phyloP scores from a whole-genome alignment of 2,797 vertebrate species.

The Steatocranus sp. region DNA sequence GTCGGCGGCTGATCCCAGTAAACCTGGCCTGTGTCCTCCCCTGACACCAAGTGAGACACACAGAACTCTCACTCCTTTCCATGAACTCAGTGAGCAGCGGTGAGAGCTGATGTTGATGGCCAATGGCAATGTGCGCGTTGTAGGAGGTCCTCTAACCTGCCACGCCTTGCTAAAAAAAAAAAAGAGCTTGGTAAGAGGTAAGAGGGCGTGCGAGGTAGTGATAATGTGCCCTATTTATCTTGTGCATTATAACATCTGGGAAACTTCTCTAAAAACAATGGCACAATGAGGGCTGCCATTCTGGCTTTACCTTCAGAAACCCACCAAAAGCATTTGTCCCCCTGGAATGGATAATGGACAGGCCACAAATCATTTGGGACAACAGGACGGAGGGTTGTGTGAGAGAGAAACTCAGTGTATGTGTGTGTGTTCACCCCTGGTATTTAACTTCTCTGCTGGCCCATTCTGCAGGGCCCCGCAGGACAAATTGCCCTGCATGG shows the following conservation, averaged over 20 bases:
- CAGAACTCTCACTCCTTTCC: constrained; percentile 43
- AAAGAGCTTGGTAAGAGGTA: constrained; percentile 47
- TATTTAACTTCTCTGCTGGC: constrained; percentile 89
- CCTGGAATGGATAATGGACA: constrained; percentile 81
- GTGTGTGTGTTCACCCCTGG: constrained; percentile 75
- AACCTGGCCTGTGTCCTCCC: constrained; percentile 40
- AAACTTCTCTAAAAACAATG: constrained; percentile 81
- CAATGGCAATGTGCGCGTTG: constrained; percentile 15
- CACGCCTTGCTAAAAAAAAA: constrained; percentile 39
- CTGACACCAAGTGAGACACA: background rate
- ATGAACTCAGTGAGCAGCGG: constrained; percentile 29
- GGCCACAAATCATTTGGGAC: constrained; percentile 88
- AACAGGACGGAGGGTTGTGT: constrained; percentile 64
- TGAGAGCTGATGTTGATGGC: constrained; percentile 21
- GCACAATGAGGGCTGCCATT: constrained; percentile 66
- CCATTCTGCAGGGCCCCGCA: constrained; percentile 83
- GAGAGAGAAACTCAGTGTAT: constrained; percentile 65
- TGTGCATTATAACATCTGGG: constrained; percentile 80
- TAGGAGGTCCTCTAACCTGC: constrained; percentile 58
- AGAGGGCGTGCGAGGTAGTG: constrained; percentile 53
- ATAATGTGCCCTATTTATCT: constrained; percentile 75
- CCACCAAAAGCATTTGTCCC: constrained; percentile 83
- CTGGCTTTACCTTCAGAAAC: constrained; percentile 78
- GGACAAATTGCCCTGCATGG: constrained; percentile 94
- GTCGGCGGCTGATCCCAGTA: constrained; percentile 53